Percentiles rank a stretch among this genome's conserved stretches.
Evolutionary conservation across 2,888 invertebrate genomes (phyloP).

Genomic region (Chrysina gloriosa): DNA sequence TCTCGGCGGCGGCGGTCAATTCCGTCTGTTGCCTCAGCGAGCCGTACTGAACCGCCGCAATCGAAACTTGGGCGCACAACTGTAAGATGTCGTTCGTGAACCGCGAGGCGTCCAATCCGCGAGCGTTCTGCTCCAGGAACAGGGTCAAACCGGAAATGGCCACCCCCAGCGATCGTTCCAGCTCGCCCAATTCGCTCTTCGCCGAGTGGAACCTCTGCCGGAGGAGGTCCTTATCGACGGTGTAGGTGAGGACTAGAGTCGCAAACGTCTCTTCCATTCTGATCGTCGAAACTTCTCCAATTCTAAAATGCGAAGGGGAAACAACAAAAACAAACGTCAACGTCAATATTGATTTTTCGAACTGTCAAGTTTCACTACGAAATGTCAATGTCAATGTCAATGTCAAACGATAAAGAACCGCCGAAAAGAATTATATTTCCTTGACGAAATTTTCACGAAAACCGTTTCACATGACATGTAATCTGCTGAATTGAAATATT

Average conservation of each 20-base stretch:
- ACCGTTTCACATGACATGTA: too few relatives aligned
- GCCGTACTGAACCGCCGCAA: constrained; percentile 45
- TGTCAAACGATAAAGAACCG: too few relatives aligned
- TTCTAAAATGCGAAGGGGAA: neutral
- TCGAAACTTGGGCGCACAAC: constrained; percentile 33
- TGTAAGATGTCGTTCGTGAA: constrained; percentile 28
- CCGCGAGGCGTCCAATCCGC: constrained; percentile 1
- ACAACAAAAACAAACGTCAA: neutral
- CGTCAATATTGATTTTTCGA: too few relatives aligned
- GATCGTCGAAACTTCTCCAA: constrained; percentile 13
- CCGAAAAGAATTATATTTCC: too few relatives aligned
- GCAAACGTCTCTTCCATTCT: constrained; percentile 42
- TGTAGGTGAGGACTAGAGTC: constrained; percentile 39
- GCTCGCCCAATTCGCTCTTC: constrained; percentile 17
- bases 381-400: too few relatives aligned
- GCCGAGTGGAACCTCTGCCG: constrained; percentile 33
- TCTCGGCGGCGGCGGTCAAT: constrained; percentile 36
- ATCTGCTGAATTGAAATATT: too few relatives aligned
- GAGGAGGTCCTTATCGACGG: constrained; percentile 34
- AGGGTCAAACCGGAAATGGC: constrained; percentile 12
- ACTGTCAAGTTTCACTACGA: too few relatives aligned
- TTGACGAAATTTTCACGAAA: too few relatives aligned
- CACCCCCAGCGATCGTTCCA: constrained; percentile 17
- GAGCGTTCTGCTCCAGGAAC: constrained; percentile 23
- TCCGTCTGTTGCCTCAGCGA: constrained; percentile 43